Base-by-base conservation (phyloP, 2,797 vertebrate species). In the Myoxocephalus aenaeus region DNA sequence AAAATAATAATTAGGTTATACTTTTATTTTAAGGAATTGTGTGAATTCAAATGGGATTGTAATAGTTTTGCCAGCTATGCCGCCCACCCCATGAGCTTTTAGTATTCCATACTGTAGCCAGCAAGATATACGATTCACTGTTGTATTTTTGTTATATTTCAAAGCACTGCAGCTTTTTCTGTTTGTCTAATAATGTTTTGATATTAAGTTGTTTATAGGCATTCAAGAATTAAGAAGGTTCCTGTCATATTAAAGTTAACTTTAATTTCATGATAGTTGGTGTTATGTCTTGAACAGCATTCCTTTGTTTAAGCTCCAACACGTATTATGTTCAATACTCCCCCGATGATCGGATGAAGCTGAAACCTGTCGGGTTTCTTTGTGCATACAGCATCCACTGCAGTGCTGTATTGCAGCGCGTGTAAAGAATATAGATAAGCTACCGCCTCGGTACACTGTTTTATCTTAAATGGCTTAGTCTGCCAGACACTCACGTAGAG, bases 401-500 rank as follows among this genome's bases (percentile, higher is more conserved):
- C 93, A 92, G 86, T 89, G 84, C 84, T 90, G 61, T 79, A 68
- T 86, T 71, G 84, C 87, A 77, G 78, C 73, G 20, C 90, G 92
- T 89, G 90, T 86, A 82, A 90, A 87, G 92, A 94, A 94, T 94
- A 93, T 89, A 86, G 92, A 94, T 92, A 84, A 93, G 90, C 85
- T 77, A 12, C 85, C 11, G 69, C 82, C 89, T 93, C 85, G 67
- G 79, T 66, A 73, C 75, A 77, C 87, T 69, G 84, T 87, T 91
- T 91, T 82, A 91, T 92, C 88, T 88, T 83, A 90, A 88, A 85
- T 54, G 82, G 86, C 85, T 84, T 46, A 75, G 84, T 85, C 87
- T 87, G 86, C 84, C 87, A 93, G 92, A 93, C 91, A 87, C 86
- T 84, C 87, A 92, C 92, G 85, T 92, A 91, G 88, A 75, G 74